phyloP scores from a whole-genome alignment of 1,140 invertebrate species.

The Brachionus calyciflorus region DNA sequence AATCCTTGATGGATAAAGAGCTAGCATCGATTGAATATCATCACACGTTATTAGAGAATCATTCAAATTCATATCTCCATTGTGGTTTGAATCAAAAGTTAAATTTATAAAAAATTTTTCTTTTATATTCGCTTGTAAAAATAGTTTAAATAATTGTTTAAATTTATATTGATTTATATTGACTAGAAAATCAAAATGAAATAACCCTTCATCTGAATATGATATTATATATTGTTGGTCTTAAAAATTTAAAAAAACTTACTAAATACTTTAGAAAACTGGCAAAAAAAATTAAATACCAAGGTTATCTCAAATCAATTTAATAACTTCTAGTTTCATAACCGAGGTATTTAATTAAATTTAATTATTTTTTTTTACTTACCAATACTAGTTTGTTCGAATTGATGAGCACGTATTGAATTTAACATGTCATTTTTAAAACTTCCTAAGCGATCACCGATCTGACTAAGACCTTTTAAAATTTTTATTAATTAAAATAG shows the following conservation, averaged over 20 bases:
- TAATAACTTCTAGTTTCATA: too few species aligned
- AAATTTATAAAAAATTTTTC: conserved; percentile 1
- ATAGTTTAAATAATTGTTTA: not conserved
- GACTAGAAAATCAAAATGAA: not conserved
- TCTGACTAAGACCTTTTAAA: not conserved
- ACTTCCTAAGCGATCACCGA: not conserved
- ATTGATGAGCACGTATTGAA: not conserved
- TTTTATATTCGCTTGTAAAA: not conserved
- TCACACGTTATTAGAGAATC: not conserved
- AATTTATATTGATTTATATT: not conserved
- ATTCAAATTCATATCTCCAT: conserved; percentile 1
- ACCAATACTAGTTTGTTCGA: not conserved
- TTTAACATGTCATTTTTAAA: conserved; percentile 2
- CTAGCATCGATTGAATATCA: not conserved
- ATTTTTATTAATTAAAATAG: not conserved
- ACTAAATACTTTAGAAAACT: not conserved
- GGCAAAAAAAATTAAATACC: not conserved
- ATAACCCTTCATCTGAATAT: not conserved
- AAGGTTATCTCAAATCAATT: not conserved
- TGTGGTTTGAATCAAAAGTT: not conserved
- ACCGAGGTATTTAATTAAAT: not conserved
- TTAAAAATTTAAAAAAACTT: not conserved
- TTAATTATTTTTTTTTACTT: not conserved
- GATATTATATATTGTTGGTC: not conserved
- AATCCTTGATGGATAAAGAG: not conserved